Percentiles rank a stretch among this genome's conserved stretches.
phyloP scores from a whole-genome alignment of 2,888 invertebrate species.

The Drosophila anceps region DNA sequence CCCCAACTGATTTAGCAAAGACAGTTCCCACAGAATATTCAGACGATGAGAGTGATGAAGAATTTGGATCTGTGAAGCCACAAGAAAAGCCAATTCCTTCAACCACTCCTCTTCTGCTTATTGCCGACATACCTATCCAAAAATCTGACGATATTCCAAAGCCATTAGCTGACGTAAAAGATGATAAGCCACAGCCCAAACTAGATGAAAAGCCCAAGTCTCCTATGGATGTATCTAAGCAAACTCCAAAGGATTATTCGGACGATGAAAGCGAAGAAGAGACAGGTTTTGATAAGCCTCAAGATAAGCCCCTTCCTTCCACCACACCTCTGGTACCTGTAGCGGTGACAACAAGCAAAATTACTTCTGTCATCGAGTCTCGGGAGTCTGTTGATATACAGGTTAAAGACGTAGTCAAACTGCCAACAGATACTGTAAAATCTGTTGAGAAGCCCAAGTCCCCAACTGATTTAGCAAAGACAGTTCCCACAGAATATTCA shows the following conservation, averaged over 20 bases:
- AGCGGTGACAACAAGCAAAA: not conserved
- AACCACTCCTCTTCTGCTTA: not conserved
- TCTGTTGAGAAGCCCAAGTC: not conserved
- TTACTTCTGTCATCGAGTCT: not conserved
- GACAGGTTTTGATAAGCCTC: not conserved
- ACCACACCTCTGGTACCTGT: not conserved
- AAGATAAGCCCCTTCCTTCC: not conserved
- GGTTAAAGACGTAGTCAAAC: not conserved
- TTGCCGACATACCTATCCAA: not conserved
- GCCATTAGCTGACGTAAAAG: not conserved
- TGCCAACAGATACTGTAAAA: not conserved
- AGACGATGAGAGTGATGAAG: conserved; percentile 19
- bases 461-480: too few species aligned
- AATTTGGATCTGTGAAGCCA: conserved; percentile 11
- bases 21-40: conserved; percentile 6
- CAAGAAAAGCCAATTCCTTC: conserved; percentile 9
- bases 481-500: too few species aligned
- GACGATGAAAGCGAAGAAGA: not conserved
- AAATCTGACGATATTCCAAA: not conserved
- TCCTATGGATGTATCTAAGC: not conserved
- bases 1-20: not conserved
- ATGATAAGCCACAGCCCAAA: not conserved
- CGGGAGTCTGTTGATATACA: not conserved
- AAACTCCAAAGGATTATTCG: not conserved
- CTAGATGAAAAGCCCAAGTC: not conserved